Evolutionary conservation across 2,113 vertebrate species (phyloP), one percentile per base, ranked within the genome.

Genomic region (Cavia porcellus): DNA sequence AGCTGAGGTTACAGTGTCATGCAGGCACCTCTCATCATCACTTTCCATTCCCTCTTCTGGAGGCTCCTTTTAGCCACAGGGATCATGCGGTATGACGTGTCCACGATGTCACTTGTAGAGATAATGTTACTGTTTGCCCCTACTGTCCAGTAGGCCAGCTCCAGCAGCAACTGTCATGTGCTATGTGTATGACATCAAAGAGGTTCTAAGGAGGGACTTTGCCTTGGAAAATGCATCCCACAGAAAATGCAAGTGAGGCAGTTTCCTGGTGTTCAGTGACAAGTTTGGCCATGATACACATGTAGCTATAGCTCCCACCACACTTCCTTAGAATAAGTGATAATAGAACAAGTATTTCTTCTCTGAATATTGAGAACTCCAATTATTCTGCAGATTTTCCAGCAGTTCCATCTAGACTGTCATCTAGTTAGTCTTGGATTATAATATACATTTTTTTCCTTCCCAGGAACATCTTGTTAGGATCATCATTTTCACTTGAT

Each of bases 1-100:
- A 19, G n/a, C 89, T 74, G 93, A 91, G 89, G 83, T 93, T 55
- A 77, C 57, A 13, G 1, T 38, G 28, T 47, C 3, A 0, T 61
- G 57, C 91, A 19, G 89, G 75, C 1, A 0, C 42, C 93, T 66
- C 1, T 12, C n/a, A 10, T 96, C 97, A 90, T 86, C 93, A 87
- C 84, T 97, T 94, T 97, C 95, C 96, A 89, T 87, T 93, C 80
- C 91, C 77, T 90, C 68, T 38, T 57, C 90, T 35, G 14, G 62
- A 88, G 87, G 86, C 94, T 87, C 93, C 19, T 88, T 96, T 98
- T 96, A 96, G 98, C 96, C 7, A 1, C 10, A 35, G 38, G 11
- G 57, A 66, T 97, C 96, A 96, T 3, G 32, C 0, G 89, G 95
- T 45, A 32, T 42, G 64, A 84, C 45, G 22, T 66, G 68, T 50